Evolutionary conservation across 2,888 invertebrate species (phyloP).

Genomic region (Pseudoips prasinana): DNA sequence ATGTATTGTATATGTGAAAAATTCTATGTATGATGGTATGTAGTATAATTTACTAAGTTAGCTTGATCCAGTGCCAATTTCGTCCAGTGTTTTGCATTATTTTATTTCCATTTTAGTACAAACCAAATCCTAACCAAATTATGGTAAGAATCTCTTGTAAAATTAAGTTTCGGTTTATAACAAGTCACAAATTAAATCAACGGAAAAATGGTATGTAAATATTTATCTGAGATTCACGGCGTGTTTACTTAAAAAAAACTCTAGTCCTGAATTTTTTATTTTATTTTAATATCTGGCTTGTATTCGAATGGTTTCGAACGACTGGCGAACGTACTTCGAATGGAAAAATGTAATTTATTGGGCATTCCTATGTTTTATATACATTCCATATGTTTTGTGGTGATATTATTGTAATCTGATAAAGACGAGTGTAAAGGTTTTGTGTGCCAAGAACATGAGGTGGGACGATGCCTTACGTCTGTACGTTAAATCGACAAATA

Average conservation of each 20-base stretch:
- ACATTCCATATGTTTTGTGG: slow-evolving; percentile 72
- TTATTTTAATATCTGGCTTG: slow-evolving; percentile 57
- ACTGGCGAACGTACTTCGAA: slow-evolving; percentile 52
- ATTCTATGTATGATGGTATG: slow-evolving; percentile 36
- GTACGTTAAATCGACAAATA: slow-evolving; percentile 81
- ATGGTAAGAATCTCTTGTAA: slow-evolving; percentile 53
- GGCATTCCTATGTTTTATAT: slow-evolving; percentile 63
- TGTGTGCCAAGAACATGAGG: slow-evolving; percentile 76
- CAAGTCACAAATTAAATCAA: slow-evolving; percentile 68
- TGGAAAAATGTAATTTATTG: slow-evolving; percentile 40
- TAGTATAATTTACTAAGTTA: slow-evolving; percentile 50
- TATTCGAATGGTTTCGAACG: slow-evolving; percentile 51
- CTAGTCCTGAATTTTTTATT: slow-evolving; percentile 68
- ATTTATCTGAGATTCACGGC: slow-evolving; percentile 60
- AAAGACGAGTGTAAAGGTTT: slow-evolving; percentile 58
- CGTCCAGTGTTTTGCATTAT: slow-evolving; percentile 49
- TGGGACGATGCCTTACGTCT: slow-evolving; percentile 77
- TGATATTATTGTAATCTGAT: slow-evolving; percentile 60
- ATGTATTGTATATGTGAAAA: slow-evolving; percentile 42
- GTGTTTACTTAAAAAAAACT: slow-evolving; percentile 71
- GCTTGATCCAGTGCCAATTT: slow-evolving; percentile 58
- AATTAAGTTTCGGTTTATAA: slow-evolving; percentile 35
- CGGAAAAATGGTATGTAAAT: slow-evolving; percentile 47
- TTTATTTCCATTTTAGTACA: slow-evolving; percentile 48
- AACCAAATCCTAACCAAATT: slow-evolving; percentile 65